phyloP scores from a whole-genome alignment of 2,888 invertebrate genomes.

The Cantharis rustica region DNA sequence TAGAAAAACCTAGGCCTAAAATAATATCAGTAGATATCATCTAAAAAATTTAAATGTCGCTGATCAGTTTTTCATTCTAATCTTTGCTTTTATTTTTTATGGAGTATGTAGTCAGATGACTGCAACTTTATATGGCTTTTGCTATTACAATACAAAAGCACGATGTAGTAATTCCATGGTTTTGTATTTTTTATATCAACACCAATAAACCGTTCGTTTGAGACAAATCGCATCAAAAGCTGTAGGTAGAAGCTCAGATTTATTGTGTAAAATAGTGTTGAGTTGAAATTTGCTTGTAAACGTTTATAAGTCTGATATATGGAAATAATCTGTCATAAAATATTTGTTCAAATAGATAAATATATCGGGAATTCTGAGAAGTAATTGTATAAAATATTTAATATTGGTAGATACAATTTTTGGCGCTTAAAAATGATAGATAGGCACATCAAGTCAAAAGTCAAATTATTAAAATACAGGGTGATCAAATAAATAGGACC shows the following conservation, averaged over 20 bases:
- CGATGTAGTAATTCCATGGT: neutral
- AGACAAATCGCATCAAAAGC: neutral
- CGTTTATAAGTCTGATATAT: neutral
- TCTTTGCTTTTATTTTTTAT: neutral
- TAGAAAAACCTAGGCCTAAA: neutral
- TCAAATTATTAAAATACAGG: neutral
- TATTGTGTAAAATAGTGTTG: neutral
- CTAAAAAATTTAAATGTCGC: neutral
- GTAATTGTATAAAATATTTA: neutral
- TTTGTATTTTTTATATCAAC: neutral
- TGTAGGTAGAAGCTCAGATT: neutral
- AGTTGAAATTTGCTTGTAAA: neutral
- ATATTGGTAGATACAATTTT: too few relatives aligned
- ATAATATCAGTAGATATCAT: too few relatives aligned
- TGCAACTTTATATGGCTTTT: neutral
- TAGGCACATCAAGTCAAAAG: too few relatives aligned
- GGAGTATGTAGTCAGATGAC: neutral
- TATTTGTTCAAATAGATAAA: neutral
- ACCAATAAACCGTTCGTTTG: neutral
- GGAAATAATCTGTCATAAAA: neutral
- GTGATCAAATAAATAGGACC: neutral
- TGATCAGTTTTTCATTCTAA: neutral
- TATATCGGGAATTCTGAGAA: neutral
- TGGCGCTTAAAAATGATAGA: too few relatives aligned
- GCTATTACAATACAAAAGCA: neutral